phyloP scores from a whole-genome alignment of 1,140 invertebrate genomes.

The Bombus polaris region DNA sequence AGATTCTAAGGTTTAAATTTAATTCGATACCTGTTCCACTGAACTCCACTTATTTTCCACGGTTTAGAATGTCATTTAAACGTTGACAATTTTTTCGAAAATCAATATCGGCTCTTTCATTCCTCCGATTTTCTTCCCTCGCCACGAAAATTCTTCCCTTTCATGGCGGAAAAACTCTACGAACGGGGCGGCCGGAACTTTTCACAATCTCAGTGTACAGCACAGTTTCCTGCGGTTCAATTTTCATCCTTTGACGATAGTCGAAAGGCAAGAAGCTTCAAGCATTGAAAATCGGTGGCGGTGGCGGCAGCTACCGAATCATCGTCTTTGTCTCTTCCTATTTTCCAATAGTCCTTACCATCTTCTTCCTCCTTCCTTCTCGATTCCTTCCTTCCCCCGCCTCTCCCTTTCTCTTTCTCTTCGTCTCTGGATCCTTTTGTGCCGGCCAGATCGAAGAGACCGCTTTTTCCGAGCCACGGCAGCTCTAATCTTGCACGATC shows the following conservation, averaged over 20 bases:
- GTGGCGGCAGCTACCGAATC: neutral
- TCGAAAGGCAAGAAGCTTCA: slow-evolving; percentile 24
- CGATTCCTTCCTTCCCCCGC: neutral
- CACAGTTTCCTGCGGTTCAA: slow-evolving; percentile 26
- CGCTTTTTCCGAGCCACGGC: neutral
- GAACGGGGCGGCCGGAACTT: neutral
- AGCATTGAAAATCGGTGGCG: neutral
- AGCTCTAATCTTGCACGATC: slow-evolving; percentile 30
- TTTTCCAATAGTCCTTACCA: slow-evolving; percentile 1
- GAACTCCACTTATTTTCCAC: no score
- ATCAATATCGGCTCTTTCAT: neutral
- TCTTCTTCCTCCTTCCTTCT: neutral
- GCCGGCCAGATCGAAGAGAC: slow-evolving; percentile 15
- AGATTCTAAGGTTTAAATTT: neutral
- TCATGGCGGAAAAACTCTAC: neutral
- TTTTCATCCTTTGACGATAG: slow-evolving; percentile 49
- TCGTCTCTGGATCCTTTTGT: slow-evolving; percentile 23
- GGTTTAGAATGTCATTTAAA: neutral
- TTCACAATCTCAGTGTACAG: neutral
- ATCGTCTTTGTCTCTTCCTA: slow-evolving; percentile 31
- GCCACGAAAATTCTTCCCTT: neutral
- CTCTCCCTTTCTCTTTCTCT: neutral
- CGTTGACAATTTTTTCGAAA: neutral
- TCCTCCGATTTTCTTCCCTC: rapidly evolving
- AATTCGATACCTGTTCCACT: neutral